Evolutionary conservation across 2,888 invertebrate genomes (phyloP).

Genomic region (Gymnocheta viridis): DNA sequence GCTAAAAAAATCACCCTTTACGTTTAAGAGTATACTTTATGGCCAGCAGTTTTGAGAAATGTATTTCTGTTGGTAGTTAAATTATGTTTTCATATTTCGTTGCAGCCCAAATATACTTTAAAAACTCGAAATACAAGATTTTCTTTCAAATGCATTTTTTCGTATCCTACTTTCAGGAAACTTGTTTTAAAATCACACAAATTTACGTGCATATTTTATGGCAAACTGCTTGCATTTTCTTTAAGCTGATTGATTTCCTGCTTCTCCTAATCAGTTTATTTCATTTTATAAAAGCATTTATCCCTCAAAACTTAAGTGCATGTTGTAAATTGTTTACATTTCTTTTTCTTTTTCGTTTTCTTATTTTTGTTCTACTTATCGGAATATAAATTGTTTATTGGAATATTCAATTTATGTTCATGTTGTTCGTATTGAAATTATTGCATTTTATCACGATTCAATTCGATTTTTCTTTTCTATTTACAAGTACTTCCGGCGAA

Average conservation of each 20-base stretch:
- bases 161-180: not conserved
- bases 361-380: not conserved
- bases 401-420: slow-evolving; percentile 33
- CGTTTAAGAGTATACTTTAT: too few species aligned
- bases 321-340: not conserved
- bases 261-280: slow-evolving; percentile 1
- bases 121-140: too few species aligned
- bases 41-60: too few species aligned
- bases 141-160: not conserved
- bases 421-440: slow-evolving; percentile 42
- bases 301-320: not conserved
- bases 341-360: not conserved
- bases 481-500: slow-evolving; percentile 44
- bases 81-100: too few species aligned
- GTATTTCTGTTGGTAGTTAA: too few species aligned
- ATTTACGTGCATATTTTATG: not conserved
- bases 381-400: slow-evolving; percentile 9
- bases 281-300: slow-evolving; percentile 17
- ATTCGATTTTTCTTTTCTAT: slow-evolving; percentile 39
- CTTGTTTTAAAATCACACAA: not conserved
- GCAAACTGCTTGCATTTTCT: not conserved
- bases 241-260: slow-evolving; percentile 29
- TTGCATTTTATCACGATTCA: slow-evolving; percentile 51
- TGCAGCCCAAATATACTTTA: too few species aligned
- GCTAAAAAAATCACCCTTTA: too few species aligned